Percentiles rank a stretch among this genome's conserved stretches.
phyloP scores from a whole-genome alignment of 2,113 vertebrate species.

The Picathartes gymnocephalus region DNA sequence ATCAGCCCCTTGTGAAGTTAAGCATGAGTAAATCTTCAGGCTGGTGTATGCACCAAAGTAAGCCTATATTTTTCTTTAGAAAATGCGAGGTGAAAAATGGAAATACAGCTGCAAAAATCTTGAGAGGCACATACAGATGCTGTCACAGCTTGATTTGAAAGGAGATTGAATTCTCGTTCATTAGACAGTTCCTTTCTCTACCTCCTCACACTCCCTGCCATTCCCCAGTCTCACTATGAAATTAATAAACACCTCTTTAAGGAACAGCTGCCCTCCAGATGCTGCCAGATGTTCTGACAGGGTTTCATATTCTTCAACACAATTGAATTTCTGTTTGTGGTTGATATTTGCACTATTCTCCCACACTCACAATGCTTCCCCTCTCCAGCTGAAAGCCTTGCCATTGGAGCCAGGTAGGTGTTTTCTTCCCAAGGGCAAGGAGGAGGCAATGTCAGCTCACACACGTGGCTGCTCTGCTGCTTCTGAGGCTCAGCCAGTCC shows the following conservation, averaged over 20 bases:
- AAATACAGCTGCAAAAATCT: background rate
- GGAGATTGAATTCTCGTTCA: background rate
- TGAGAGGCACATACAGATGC: background rate
- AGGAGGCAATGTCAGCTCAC: background rate
- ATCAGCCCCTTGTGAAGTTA: background rate
- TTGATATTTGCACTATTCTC: background rate
- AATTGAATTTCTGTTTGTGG: background rate
- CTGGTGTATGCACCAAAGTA: background rate
- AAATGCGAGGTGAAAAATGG: background rate
- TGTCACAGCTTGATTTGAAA: background rate
- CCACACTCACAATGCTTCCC: background rate
- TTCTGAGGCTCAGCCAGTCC: background rate
- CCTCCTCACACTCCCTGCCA: background rate
- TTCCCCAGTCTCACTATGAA: background rate
- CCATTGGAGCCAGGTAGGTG: background rate
- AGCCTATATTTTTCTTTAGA: background rate
- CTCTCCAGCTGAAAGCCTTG: background rate
- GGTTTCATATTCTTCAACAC: background rate
- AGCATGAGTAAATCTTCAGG: background rate
- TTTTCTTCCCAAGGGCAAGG: background rate
- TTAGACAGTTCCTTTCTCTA: background rate
- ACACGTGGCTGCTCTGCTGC: background rate
- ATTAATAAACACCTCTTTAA: background rate
- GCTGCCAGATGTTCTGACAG: background rate
- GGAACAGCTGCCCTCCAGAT: background rate